Base-by-base conservation (phyloP, 2,113 vertebrate genomes). In the Fulica atra region DNA sequence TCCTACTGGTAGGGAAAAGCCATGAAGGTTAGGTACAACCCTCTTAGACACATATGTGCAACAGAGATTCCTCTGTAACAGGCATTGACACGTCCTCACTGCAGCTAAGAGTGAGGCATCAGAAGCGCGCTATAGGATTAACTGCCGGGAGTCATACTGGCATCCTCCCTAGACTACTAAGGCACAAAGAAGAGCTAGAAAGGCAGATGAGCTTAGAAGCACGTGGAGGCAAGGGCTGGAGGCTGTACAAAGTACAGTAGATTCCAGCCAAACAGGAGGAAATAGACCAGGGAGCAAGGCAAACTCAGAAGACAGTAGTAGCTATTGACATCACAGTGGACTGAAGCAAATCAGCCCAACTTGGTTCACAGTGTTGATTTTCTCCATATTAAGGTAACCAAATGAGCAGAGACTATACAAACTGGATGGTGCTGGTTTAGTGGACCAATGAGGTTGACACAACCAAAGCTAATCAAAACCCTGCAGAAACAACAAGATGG, bases 211-310 rank as follows among this genome's bases (percentile, higher is more conserved):
- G 60, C 35, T 91, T 7, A 21, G 1, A 19, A 91, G 92, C 90
- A 92, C 21, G 7, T 86, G 44, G 90, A 88, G 81, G 81, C 92
- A 93, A 89, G 44, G 88, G 61, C 86, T 91, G 65, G 57, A 81
- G 69, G 81, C 86, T 88, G 53, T 21, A 36, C 40, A 42, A 82
- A 80, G 72, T 56, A 69, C 79, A 81, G 70, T 0, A 85, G 66
- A 48, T 73, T 81, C 44, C 89, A 86, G 72, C 9, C 61, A 83
- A 73, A 59, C 0, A 36, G 60, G 10, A 76, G 51, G 68, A 89
- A 87, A 85, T 0, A 83, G 46, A 70, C 11, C n/a, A 73, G 50
- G 6, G 33, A 53, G 42, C 3, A 59, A 68, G 42, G 35, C 29
- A 78, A 81, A 60, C 13, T 60, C 42, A 59, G 69, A 76, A 31